Evolutionary conservation across 2,113 vertebrate species (phyloP).

Genomic region (Nerophis ophidion): DNA sequence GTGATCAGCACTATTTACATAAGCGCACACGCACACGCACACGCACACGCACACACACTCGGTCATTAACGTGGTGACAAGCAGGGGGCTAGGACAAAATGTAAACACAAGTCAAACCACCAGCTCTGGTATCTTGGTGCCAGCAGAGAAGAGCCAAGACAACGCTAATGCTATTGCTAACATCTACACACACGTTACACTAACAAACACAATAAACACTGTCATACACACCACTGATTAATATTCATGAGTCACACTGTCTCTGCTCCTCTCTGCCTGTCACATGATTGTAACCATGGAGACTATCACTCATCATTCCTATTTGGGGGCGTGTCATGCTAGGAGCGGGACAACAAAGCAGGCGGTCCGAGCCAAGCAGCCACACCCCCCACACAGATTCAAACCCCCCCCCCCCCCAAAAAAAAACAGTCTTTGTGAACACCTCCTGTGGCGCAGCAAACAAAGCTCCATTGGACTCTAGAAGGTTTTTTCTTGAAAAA

Average conservation of each 20-base stretch:
- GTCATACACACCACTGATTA: constrained; percentile 30
- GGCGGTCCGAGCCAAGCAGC: constrained; percentile 78
- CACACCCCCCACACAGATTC: constrained; percentile 58
- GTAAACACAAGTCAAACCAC: neutral
- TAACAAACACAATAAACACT: constrained; percentile 25
- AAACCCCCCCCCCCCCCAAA: constrained; percentile 46
- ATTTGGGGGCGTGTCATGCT: constrained; percentile 38
- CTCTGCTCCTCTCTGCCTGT: constrained; percentile 11
- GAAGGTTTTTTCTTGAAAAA: constrained; percentile 60
- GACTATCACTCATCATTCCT: constrained; percentile 3
- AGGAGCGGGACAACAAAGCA: constrained; percentile 24
- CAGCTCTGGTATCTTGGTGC: no score
- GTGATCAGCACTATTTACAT: constrained; percentile 58
- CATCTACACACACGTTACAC: constrained; percentile 33
- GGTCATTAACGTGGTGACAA: neutral
- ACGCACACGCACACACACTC: constrained; percentile 27
- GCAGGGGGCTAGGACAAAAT: neutral
- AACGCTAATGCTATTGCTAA: constrained; percentile 15
- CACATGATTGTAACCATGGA: neutral
- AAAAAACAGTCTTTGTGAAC: constrained; percentile 75
- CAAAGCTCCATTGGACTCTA: constrained; percentile 59
- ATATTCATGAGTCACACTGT: constrained; percentile 8
- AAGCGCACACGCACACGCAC: constrained; percentile 25
- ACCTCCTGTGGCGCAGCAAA: constrained; percentile 54
- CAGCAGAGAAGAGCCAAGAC: neutral